A percentile compares a stretch with the other conserved stretches of the same genome.
These are phyloP conservation scores for Syrmaticus mikado DNA, from an alignment of 2,113 vertebrate genomes.

Conservation along the genomic window DNA sequence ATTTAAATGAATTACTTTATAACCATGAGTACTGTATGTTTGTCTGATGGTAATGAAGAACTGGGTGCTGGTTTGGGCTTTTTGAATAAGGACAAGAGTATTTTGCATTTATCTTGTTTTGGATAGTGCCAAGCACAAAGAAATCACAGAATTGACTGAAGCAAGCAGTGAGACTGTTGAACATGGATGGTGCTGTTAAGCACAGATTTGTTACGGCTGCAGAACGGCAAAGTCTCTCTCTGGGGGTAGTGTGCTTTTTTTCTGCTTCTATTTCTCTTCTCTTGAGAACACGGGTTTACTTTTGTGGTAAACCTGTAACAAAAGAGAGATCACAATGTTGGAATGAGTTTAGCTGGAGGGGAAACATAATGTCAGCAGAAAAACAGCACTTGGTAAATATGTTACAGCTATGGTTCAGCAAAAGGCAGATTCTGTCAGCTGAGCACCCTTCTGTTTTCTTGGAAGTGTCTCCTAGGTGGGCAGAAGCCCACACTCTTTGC, in stretches of 20 bases:
- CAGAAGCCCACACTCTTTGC: neutral
- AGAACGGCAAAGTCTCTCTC: neutral
- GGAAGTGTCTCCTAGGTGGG: neutral
- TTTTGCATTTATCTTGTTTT: slow-evolving; percentile 17
- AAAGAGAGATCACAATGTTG: slow-evolving; percentile 19
- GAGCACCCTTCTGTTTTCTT: neutral
- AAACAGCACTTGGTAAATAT: neutral
- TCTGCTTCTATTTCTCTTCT: slow-evolving; percentile 8
- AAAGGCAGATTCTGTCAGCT: slow-evolving; percentile 19
- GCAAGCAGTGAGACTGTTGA: neutral
- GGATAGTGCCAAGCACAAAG: neutral
- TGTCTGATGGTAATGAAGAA: neutral
- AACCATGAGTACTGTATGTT: neutral
- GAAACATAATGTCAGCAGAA: slow-evolving; percentile 26
- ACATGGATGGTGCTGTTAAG: neutral
- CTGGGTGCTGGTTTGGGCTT: neutral
- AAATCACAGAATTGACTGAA: neutral
- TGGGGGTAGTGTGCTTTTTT: neutral
- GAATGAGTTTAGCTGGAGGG: slow-evolving; percentile 58
- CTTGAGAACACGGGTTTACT: slow-evolving; percentile 50
- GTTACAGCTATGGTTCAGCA: neutral
- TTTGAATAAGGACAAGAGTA: neutral
- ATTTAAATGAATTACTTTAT: neutral
- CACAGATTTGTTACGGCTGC: neutral
- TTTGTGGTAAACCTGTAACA: neutral